Evolutionary conservation across 2,113 vertebrate species (phyloP), one percentile per base, ranked within the genome.

Genomic region (Siniperca chuatsi): DNA sequence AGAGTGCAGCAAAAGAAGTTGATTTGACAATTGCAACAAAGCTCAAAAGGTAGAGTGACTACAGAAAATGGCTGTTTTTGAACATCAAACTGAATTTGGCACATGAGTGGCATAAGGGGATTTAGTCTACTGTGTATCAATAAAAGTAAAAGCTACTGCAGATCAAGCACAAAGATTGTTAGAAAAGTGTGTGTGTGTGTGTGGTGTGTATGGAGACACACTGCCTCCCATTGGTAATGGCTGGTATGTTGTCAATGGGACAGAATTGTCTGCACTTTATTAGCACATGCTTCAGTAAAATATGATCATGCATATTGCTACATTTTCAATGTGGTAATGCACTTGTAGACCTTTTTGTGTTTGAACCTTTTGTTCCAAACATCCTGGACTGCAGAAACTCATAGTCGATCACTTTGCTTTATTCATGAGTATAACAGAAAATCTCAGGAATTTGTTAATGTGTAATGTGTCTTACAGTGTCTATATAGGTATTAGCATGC

Each of bases 151-250:
- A 54, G 64, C 35, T 52, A 6, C 9, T 46, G 61, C n/a, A 62
- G 37, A 73, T 71, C 21, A 79, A 57, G 55, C 16, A 9, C 10
- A 0, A 73, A 57, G n/a, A 54, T 33, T 25, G 11, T 29, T 10
- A 12, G 4, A 58, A 69, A 79, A 75, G 50, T 40, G 61, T 57
- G 48, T 57, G 21, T 46, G 25, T 25, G 29, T 29, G 11, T 13
- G n/a, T 8, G 3, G 3, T 33, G 65, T 65, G 21, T 35, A 25
- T 57, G 55, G 40, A 77, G 50, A 23, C 65, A 71, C 72, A 79
- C 55, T 62, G 62, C 82, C 69, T 74, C 55, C 44, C n/a, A 54
- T 44, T 52, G 58, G 60, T 78, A 11, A n/a, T 2, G 1, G n/a
- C 25, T 48, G 52, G 11, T 20, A 76, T 75, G 35, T 61, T 50